phyloP scores from a whole-genome alignment of 1,140 invertebrate genomes.

The Acromyrmex charruanus region DNA sequence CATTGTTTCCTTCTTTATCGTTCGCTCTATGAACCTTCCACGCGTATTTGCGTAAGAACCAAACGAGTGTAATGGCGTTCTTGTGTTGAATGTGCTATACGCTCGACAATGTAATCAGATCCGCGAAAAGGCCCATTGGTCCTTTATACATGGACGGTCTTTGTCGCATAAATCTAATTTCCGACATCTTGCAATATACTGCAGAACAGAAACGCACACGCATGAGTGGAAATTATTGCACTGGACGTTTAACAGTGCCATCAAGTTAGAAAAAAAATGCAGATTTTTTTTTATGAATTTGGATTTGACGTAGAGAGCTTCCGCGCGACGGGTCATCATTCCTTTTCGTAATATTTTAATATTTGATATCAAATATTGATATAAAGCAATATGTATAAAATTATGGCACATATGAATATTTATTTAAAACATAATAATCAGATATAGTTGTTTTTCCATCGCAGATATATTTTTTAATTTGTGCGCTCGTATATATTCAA shows the following conservation, averaged over 20 bases:
- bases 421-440: conserved; percentile 10
- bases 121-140: conserved; percentile 50
- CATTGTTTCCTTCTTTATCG: conserved; percentile 64
- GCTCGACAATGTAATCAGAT: conserved; percentile 65
- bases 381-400: background rate
- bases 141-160: background rate
- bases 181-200: conserved; percentile 17
- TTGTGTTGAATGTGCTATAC: conserved; percentile 59
- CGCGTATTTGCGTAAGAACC: conserved; percentile 65
- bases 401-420: background rate
- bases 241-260: background rate
- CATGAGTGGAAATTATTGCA: conserved; percentile 26
- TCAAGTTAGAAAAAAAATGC: background rate
- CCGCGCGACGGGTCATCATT: background rate
- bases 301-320: background rate
- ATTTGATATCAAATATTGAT: conserved; percentile 9
- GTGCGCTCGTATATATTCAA: background rate
- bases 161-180: conserved; percentile 54
- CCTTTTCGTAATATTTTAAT: background rate
- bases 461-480: background rate
- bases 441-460: background rate
- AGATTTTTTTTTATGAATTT: conserved; percentile 16
- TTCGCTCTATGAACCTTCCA: conserved; percentile 59
- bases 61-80: conserved; percentile 64
- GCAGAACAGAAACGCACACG: background rate